Conservation (phyloP, 2,797 vertebrate genomes). For the Scarus forsteni region DNA sequence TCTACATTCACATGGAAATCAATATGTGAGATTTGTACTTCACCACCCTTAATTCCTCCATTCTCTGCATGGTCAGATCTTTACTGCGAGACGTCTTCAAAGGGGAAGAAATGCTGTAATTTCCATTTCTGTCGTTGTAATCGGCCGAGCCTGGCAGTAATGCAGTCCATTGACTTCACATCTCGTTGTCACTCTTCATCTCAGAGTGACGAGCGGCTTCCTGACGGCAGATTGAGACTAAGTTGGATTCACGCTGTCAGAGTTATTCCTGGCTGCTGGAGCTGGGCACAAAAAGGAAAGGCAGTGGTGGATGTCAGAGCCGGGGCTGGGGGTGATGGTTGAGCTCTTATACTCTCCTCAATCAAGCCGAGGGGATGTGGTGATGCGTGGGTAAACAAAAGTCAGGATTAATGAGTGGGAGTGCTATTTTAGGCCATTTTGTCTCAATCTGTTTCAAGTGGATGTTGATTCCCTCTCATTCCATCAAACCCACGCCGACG, state of each 20-base stretch:
- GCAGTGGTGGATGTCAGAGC: constrained; percentile 24
- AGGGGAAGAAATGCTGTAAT: constrained; percentile 33
- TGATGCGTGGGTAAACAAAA: constrained; percentile 29
- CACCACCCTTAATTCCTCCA: constrained; percentile 40
- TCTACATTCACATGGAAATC: constrained; percentile 57
- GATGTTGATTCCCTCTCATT: constrained; percentile 13
- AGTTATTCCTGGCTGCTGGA: constrained; percentile 55
- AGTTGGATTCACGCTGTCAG: constrained; percentile 54
- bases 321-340: constrained; percentile 12
- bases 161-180: constrained; percentile 48
- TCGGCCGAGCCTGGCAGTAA: constrained; percentile 52
- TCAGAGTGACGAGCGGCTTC: constrained; percentile 41
- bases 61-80: constrained; percentile 42
- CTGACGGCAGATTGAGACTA: constrained; percentile 63
- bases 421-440: constrained; percentile 23
- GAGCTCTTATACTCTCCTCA: constrained; percentile 13
- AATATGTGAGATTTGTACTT: constrained; percentile 53
- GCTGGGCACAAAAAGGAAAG: constrained; percentile 34
- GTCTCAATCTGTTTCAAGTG: constrained; percentile 8
- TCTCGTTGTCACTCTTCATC: constrained; percentile 60
- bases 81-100: constrained; percentile 34
- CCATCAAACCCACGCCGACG: constrained; percentile 20
- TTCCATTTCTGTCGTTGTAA: constrained; percentile 62
- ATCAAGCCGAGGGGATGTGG: constrained; percentile 26
- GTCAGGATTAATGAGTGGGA: constrained; percentile 25